Conservation (phyloP, 2,888 invertebrate species). For the Parasteatoda lunata region DNA sequence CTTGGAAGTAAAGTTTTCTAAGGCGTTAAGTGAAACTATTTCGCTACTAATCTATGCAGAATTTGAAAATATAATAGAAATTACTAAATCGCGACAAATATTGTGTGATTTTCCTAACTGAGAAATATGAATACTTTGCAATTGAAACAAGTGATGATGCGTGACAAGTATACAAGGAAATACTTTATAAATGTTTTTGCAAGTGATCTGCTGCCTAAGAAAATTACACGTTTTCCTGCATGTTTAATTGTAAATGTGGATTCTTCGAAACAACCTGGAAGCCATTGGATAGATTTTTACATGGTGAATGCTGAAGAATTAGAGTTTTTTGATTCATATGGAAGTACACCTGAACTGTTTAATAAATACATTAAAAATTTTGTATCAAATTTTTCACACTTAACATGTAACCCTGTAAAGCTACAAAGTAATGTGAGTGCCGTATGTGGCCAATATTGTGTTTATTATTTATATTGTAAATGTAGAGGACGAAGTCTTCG, state of each 20-base stretch:
- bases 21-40: constrained; percentile 11
- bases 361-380: not conserved
- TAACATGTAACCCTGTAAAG: constrained; percentile 8
- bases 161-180: not conserved
- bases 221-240: not conserved
- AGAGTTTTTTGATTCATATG: constrained; percentile 57
- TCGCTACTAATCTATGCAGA: constrained; percentile 25
- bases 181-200: constrained; percentile 12
- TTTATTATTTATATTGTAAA: constrained; percentile 16
- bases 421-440: not conserved
- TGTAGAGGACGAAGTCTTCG: constrained; percentile 13
- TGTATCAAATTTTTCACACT: not conserved
- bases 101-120: constrained; percentile 30
- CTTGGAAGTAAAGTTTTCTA: constrained; percentile 20
- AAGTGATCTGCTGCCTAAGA: constrained; percentile 13
- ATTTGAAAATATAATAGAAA: constrained; percentile 70
- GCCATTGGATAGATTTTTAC: constrained; percentile 58
- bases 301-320: not conserved
- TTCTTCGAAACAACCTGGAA: constrained; percentile 9
- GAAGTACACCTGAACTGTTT: constrained; percentile 16
- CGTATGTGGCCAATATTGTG: constrained; percentile 21
- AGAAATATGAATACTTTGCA: constrained; percentile 8
- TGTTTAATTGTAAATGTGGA: constrained; percentile 34
- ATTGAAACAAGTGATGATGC: not conserved
- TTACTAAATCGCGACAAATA: constrained; percentile 43